Evolutionary conservation across 2,888 invertebrate species (phyloP), one percentile per base, ranked within the genome.

Genomic region (Watsonalla cultraria): DNA sequence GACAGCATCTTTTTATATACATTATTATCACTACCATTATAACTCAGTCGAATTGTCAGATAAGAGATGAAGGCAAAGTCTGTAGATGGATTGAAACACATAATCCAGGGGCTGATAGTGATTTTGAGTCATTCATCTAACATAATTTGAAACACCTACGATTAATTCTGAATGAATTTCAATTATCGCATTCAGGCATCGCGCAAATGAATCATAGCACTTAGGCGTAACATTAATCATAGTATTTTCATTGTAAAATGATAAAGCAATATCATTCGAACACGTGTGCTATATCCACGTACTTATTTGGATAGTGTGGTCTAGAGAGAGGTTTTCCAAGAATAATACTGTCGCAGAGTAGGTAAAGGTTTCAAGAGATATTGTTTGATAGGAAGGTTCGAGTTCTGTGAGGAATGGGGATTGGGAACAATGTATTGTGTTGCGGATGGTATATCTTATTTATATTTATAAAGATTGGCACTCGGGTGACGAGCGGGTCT

Each of bases 321-420:
- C 45, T 50, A 51, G 50, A 68, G 58, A 62, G 56, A 15, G 50
- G 45, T 13, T 33, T 72, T 70, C 69, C 52, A 6, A 58, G 69
- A 73, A 72, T 54, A 42, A 57, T 55, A 58, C 47, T 48, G 68
- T 66, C 61, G 63, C 54, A 51, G 52, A 58, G 34, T 42, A 11
- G 37, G 34, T 37, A 6, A 11, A 49, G 54, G 60, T 70, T 70
- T 61, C 59, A 60, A 67, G 67, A 68, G 68, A 60, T 62, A n/a
- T 24, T 60, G 63, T 64, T 59, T 57, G 67, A 67, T 66, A 74
- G 68, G 64, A 69, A 5, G 11, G 2, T 66, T 70, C 71, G 65
- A 67, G 66, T 59, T 58, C 59, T 63, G 60, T 55, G n/a, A n/a
- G n/a, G n/a, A n/a, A n/a, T 54, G 51, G 35, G 35, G 52, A 56